phyloP scores from a whole-genome alignment of 2,888 invertebrate genomes.

The Noctua pronuba region DNA sequence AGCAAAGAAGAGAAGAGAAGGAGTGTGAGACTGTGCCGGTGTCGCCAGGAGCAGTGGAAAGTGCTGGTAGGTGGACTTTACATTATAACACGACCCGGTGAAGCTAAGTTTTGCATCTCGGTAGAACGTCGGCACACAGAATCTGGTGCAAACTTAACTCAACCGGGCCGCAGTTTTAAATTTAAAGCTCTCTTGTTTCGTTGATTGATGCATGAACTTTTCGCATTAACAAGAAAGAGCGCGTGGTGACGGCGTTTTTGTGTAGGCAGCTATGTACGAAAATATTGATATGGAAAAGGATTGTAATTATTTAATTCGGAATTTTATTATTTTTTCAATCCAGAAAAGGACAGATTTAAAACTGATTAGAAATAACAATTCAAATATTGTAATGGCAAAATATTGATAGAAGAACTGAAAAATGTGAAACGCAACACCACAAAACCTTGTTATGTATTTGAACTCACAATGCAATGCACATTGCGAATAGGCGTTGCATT shows the following conservation, averaged over 20 bases:
- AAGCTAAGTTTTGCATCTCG: background rate
- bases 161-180: background rate
- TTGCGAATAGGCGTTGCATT: conserved; percentile 66
- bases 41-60: conserved; percentile 91
- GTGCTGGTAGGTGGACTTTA: conserved; percentile 89
- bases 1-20: conserved; percentile 83
- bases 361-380: background rate
- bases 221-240: background rate
- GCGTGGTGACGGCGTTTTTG: background rate
- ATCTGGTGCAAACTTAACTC: background rate
- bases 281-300: background rate
- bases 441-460: conserved; percentile 2
- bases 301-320: background rate
- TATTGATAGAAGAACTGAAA: background rate
- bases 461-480: conserved; percentile 19
- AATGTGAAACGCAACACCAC: background rate
- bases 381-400: background rate
- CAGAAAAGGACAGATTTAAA: background rate
- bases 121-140: background rate
- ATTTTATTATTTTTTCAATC: background rate
- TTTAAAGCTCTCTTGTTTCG: background rate
- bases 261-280: background rate
- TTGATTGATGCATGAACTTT: background rate
- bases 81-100: background rate
- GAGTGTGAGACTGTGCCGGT: conserved; percentile 90